Base-by-base conservation (phyloP, 2,797 vertebrate species). In the Hydrolagus colliei region DNA sequence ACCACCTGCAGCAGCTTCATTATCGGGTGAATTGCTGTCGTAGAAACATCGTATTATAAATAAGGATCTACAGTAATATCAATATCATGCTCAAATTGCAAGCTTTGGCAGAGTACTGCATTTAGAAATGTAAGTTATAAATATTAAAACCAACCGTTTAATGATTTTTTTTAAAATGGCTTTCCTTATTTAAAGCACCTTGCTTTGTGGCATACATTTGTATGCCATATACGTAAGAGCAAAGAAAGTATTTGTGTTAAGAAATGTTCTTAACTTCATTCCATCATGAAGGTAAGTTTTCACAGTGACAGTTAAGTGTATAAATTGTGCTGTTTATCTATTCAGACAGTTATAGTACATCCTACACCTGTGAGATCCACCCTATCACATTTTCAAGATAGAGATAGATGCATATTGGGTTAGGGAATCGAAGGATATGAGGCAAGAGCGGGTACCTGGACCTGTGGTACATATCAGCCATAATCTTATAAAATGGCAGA, bases 91-190 rank as follows among this genome's bases (percentile, higher is more conserved):
- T 20, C 5, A 71, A 84, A 41, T 84, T 41, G 65, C 3, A 27
- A 41, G 71, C 41, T 71, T 35, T 84, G 32, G 9, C 18, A 84
- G 32, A 41, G 11, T 9, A 71, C 0, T 32, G 27, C n/a, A 32
- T 80, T 67, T 20, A 80, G 1, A 79, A 63, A 9, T 14, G 7
- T 84, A 32, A 84, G 68, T 71, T 84, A 71, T 84, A 35, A 84
- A 84, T 71, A 16, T 5, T 32, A 35, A 6, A 18, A 71, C 9
- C 9, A 52, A 8, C 32, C 13, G 22, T 80, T 80, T 35, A 71
- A 84, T 18, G 41, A 16, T 71, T 71, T 84, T 71, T 35, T 41
- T 68, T 41, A 41, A n/a, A 10, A 65, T 3, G 20, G 16, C 41
- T 18, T 52, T 84, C 27, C 65, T 68, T 16, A 41, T 71, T 71